Evolutionary conservation across 2,888 invertebrate genomes (phyloP).

Genomic region (Pristionchus exspectatus): DNA sequence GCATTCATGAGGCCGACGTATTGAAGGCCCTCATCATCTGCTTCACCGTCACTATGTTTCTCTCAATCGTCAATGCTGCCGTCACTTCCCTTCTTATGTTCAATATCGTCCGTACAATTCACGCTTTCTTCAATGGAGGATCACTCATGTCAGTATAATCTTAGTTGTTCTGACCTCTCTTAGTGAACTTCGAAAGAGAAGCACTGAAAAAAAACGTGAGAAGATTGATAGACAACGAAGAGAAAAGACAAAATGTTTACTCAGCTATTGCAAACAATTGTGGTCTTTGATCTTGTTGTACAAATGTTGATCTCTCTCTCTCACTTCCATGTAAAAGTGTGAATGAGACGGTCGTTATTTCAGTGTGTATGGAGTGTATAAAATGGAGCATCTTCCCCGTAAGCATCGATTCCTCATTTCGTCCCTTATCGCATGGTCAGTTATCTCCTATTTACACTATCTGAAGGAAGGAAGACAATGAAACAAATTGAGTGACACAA

Average conservation of each 20-base stretch:
- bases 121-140: constrained; percentile 76
- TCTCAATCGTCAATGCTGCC: constrained; percentile 61
- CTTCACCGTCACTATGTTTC: constrained; percentile 58
- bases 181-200: not conserved
- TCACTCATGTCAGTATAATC: constrained; percentile 64
- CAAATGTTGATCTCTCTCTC: not conserved
- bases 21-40: constrained; percentile 62
- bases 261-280: constrained; percentile 1
- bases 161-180: not conserved
- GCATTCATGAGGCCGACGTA: not conserved
- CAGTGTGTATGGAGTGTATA: constrained; percentile 69
- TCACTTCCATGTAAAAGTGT: not conserved
- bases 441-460: not conserved
- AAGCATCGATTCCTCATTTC: constrained; percentile 75
- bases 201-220: not conserved
- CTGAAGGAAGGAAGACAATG: not conserved
- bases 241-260: not conserved
- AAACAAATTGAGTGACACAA: not conserved
- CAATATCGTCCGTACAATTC: constrained; percentile 70
- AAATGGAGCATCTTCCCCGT: constrained; percentile 75
- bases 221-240: not conserved
- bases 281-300: not conserved
- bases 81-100: constrained; percentile 66
- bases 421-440: constrained; percentile 67
- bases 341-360: constrained; percentile 46